Percentiles rank a stretch among this genome's conserved stretches.
Evolutionary conservation across 2,888 invertebrate species (phyloP).

Genomic region (Aproaerema taeniolella): DNA sequence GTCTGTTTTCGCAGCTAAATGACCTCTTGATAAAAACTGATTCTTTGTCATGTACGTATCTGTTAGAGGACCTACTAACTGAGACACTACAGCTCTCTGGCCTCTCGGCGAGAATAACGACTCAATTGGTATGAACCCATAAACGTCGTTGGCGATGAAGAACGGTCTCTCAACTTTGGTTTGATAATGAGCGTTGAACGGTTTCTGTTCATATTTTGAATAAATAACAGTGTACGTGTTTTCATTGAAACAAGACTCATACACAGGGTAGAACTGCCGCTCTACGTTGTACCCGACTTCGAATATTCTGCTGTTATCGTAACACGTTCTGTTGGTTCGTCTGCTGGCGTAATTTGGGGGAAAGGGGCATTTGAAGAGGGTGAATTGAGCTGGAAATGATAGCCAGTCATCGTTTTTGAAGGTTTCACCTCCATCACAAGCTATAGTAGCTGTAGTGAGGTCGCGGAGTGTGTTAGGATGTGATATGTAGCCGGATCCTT

Average conservation of each 20-base stretch:
- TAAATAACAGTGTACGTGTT: slow-evolving; percentile 39
- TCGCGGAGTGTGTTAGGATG: slow-evolving; percentile 38
- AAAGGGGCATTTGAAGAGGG: slow-evolving; percentile 37
- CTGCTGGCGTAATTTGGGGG: slow-evolving; percentile 44
- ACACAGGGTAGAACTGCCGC: slow-evolving; percentile 46
- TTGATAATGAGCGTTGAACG: slow-evolving; percentile 58
- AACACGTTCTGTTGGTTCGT: slow-evolving; percentile 49
- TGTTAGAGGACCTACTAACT: slow-evolving; percentile 38
- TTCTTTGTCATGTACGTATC: slow-evolving; percentile 55
- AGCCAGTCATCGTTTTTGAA: slow-evolving; percentile 56
- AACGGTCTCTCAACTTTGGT: slow-evolving; percentile 52
- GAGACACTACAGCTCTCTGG: slow-evolving; percentile 41
- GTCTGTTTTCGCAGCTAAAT: slow-evolving; percentile 81
- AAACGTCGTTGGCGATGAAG: slow-evolving; percentile 46
- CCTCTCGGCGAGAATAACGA: slow-evolving; percentile 48
- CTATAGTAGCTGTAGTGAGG: slow-evolving; percentile 36
- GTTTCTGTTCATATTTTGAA: slow-evolving; percentile 58
- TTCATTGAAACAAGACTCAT: slow-evolving; percentile 61
- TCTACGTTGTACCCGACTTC: slow-evolving; percentile 59
- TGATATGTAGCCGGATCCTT: slow-evolving; percentile 34
- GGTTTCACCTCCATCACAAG: slow-evolving; percentile 43
- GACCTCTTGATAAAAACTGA: slow-evolving; percentile 76
- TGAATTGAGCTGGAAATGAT: slow-evolving; percentile 37
- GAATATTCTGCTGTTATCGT: slow-evolving; percentile 37
- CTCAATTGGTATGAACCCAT: slow-evolving; percentile 41